Base-by-base conservation (phyloP, 2,797 vertebrate genomes). In the Pseudochirops cupreus region DNA sequence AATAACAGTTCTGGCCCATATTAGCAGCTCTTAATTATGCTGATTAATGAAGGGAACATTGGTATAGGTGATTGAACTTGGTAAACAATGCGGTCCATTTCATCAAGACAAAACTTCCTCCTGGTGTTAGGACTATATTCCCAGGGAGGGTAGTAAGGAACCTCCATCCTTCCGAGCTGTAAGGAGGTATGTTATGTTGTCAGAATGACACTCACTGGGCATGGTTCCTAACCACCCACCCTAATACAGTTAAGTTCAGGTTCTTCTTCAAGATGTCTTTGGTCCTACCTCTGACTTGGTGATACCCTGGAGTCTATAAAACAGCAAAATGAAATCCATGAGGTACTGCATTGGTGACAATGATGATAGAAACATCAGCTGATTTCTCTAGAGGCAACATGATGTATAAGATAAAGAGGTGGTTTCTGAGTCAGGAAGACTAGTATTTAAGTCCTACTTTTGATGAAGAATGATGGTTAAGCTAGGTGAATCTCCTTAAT, bases 21-120 rank as follows among this genome's bases (percentile, higher is more conserved):
- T 92, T 92, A 94, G 97, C 92, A 96, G 53, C 74, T 97, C 93
- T 96, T 96, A 96, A 96, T 97, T 97, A 97, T 95, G 57, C 95
- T 97, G 90, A 91, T 56, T 92, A 93, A 56, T 31, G 93, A 97
- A 96, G 94, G 91, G 18, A 94, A 29, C 46, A 0, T 93, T 95
- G 93, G 90, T 14, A 52, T 92, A 96, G 91, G 93, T 96, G 96
- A 97, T 96, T 96, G 93, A 95, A 97, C 93, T 57, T 94, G 93
- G 94, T 95, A 91, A 93, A 94, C 93, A 95, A 94, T 95, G 91
- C 31, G 55, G 91, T 96, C 39, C 46, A 87, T 0, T 97, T 94
- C 62, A n/a, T 93, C 46, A 21, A 92, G 52, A 39, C 52, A 93
- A 50, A 24, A 92, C 56, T 94, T 97, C 82, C 95, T 55, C 33